Base-by-base conservation (phyloP, 2,888 invertebrate genomes). In the Euzophera pinguis region DNA sequence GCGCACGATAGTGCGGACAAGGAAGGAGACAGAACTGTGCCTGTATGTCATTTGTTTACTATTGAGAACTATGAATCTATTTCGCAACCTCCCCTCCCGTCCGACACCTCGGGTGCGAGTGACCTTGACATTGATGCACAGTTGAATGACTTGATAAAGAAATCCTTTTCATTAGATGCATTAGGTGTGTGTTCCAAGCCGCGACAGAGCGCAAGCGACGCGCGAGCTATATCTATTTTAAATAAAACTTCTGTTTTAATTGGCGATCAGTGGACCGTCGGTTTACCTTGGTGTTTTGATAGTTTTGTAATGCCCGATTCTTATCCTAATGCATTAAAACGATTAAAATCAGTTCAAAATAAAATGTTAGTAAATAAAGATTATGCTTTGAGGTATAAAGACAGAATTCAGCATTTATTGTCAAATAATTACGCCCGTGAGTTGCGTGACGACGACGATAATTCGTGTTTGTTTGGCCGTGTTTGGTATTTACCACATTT, bases 401-500 rank as follows among this genome's bases (percentile, higher is more conserved):
- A 37, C 1, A 37, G 35, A 37, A 37, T 12, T 37, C n/a, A 37
- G 12, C 35, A 37, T 37, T 37, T 37, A 12, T 37, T 37, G 10
- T 12, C 12, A 4, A 37, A 37, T 12, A 37, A 12, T 12, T 37
- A n/a, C 5, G 35, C 35, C 12, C 35, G 35, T n/a, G n/a, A 37
- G 35, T 37, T 37, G 35, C 35, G 35, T 12, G 35, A 37, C 35
- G 35, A 37, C 12, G 35, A 10, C 22, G 42, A 22, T n/a, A 16
- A 16, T 22, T 22, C 22, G 9, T 27, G 27, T 10, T 6, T 7
- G 1, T 14, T 1, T 27, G 12, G 10, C 5, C 35, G 12, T 12
- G 12, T 37, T 37, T 53, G 53, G 53, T 58, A 52, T 34, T 17
- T 60, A 42, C 53, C 56, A 14, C 61, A 63, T 12, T 64, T 64